Evolutionary conservation across 2,888 invertebrate species (phyloP), one percentile per base, ranked within the genome.

Genomic region (Oligia latruncula): DNA sequence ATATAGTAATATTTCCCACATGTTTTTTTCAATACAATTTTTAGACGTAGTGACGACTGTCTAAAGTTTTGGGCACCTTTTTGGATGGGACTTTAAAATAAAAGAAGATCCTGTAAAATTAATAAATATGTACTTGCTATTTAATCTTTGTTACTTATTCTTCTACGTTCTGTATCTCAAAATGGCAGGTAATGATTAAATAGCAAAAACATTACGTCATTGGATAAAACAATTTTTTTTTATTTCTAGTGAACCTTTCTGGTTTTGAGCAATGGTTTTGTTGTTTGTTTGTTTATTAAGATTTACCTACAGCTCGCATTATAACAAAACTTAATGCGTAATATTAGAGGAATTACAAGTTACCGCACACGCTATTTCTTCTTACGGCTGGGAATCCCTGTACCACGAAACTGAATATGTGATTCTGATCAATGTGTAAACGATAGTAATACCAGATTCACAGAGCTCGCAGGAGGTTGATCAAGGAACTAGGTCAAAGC

Each of bases 371-470:
- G 1, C 46, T 46, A 35, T 29, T 29, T 29, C 5, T 52, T 52
- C 9, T 35, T 35, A 49, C 6, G 29, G 49, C 17, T 4, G n/a
- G 23, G 49, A 29, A 66, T 20, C 23, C 35, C 35, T 13, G 43
- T 46, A 29, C 9, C 20, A 35, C 8, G 43, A 43, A 66, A n/a
- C n/a, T 15, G 17, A 67, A 67, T 58, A 20, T 35, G 65, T 17
- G 15, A 40, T 58, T 79, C 40, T 29, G 52, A 80, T 52, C 71
- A 35, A 80, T 80, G 17, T 8, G 55, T 29, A 13, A 29, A 29
- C 79, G 43, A 40, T 66, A 49, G 13, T n/a, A 29, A 17, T 52
- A 71, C 71, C 4, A 79, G 71, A 17, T 17, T 20, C 58, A 29
- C 71, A 71, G 49, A 23, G 29, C 23, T 29, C n/a, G 46, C 46